Evolutionary conservation across 1,140 invertebrate genomes (phyloP).

Genomic region (Megathymus violae): DNA sequence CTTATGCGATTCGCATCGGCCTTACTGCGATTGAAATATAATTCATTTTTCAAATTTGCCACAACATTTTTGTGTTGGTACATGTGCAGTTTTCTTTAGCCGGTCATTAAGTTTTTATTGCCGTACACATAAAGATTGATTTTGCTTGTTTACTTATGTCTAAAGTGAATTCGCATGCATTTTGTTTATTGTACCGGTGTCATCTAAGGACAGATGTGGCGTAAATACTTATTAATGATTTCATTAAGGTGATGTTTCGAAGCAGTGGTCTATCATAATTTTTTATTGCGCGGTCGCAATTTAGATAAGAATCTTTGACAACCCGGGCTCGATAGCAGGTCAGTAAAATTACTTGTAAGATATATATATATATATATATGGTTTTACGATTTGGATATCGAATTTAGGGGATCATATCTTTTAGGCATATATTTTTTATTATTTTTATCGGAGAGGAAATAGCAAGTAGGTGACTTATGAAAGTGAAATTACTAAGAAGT

Average conservation of each 20-base stretch:
- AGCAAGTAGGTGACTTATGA: conserved; percentile 15
- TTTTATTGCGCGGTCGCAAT: conserved; percentile 32
- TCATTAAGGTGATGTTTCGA: conserved; percentile 30
- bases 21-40: conserved; percentile 2
- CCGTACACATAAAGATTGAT: not conserved
- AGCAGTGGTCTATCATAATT: conserved; percentile 24
- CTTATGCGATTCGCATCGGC: not conserved
- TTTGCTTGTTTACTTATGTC: conserved; percentile 7
- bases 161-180: not conserved
- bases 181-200: conserved; percentile 41
- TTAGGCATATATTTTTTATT: conserved; percentile 28
- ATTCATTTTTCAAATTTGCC: conserved; percentile 3
- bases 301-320: conserved; percentile 28
- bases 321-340: conserved; percentile 16
- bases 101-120: not conserved
- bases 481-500: conserved; percentile 13
- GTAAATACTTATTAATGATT: conserved; percentile 50
- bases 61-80: conserved; percentile 1
- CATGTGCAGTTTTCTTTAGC: not conserved
- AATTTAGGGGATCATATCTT: conserved; percentile 18
- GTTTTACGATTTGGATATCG: conserved; percentile 14
- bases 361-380: too few relatives aligned
- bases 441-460: conserved; percentile 21
- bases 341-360: conserved; percentile 32
- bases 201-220: conserved; percentile 47